Evolutionary conservation across 2,888 invertebrate species (phyloP).

Genomic region (Cataglyphis rosenhaueri): DNA sequence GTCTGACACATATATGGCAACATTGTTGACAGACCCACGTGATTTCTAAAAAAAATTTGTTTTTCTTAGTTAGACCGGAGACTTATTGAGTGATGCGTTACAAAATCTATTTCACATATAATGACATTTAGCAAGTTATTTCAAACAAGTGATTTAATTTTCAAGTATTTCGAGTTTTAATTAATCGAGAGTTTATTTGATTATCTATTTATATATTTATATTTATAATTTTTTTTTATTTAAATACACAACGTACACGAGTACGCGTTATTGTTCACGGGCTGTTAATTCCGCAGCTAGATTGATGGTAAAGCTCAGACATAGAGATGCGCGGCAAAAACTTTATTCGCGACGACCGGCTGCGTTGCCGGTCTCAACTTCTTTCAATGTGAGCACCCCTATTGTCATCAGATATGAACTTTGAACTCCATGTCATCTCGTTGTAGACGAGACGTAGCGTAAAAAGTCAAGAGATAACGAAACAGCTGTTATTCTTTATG

Average conservation of each 20-base stretch:
- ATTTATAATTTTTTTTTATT: not conserved
- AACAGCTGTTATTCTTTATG: slow-evolving; percentile 35
- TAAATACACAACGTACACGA: not conserved
- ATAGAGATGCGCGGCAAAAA: slow-evolving; percentile 35
- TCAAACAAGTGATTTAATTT: not conserved
- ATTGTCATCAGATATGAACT: slow-evolving; percentile 56
- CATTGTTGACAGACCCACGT: too few species aligned
- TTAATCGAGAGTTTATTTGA: not conserved
- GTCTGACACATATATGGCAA: too few species aligned
- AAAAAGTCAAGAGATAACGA: slow-evolving; percentile 27
- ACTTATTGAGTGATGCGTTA: too few species aligned
- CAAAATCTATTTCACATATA: not conserved
- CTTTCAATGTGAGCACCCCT: slow-evolving; percentile 30
- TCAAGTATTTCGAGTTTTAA: slow-evolving; percentile 11
- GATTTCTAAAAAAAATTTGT: too few species aligned
- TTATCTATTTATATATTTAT: not conserved
- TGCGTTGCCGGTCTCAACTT: slow-evolving; percentile 49
- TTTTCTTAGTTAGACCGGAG: too few species aligned
- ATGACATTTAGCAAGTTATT: not conserved
- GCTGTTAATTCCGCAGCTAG: slow-evolving; percentile 31
- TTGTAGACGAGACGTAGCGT: not conserved
- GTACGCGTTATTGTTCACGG: not conserved
- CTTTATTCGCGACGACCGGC: slow-evolving; percentile 37
- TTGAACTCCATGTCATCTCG: slow-evolving; percentile 41
- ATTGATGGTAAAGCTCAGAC: slow-evolving; percentile 24